Evolutionary conservation across 2,888 invertebrate genomes (phyloP), one percentile per base, ranked within the genome.

Genomic region (Achlya flavicornis): DNA sequence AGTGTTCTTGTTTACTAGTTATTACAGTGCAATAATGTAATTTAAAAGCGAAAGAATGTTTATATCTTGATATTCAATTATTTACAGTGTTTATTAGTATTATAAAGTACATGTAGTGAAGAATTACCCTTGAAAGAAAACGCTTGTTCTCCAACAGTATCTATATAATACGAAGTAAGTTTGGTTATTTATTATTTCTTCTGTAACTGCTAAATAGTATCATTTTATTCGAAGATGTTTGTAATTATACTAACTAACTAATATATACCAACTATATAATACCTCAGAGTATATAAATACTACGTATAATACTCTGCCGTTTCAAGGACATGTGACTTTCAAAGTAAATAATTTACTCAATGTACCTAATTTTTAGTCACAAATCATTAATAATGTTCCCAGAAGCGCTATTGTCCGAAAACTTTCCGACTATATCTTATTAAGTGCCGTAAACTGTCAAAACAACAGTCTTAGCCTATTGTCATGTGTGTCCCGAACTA

Each of bases 361-460:
- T 38, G 8, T 10, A 38, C 38, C n/a, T n/a, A n/a, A n/a, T 38
- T 41, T 10, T 10, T 53, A 19, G n/a, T 53, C 7, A 16, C 3
- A n/a, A 10, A 53, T 10, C 16, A 53, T 53, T 38, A 33, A 8
- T 58, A 2, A 11, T 14, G 10, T 33, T 16, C 35, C 16, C 14
- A 16, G 38, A 38, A 38, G n/a, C 38, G 38, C 38, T 35, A 16
- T 35, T 35, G 58, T 38, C 38, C 19, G 16, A 48, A 38, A 58
- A 58, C n/a, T 59, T 16, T 10, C 35, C 58, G 11, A 33, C 35
- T 59, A 59, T 59, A 59, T 59, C 35, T 59, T 38, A 59, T 59
- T 16, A 59, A 59, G 35, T 59, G 58, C 58, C 58, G n/a, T 16
- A n/a, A 59, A 59, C 35, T 59, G 58, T 11, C 58, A 11, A 59